Conservation (phyloP, 1,140 invertebrate genomes). For the Zaprionus lachaisei region DNA sequence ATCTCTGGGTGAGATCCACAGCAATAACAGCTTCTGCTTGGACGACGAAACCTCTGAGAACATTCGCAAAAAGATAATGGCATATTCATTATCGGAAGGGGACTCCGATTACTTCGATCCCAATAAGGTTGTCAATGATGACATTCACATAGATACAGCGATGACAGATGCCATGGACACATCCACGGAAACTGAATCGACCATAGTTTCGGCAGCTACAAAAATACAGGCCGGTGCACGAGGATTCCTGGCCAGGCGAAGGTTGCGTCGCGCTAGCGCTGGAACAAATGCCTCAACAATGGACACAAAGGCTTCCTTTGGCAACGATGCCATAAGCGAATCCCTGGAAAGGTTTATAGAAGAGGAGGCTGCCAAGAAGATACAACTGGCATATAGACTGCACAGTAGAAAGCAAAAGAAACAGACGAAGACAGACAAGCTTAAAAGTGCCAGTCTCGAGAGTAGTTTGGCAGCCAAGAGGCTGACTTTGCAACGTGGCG, state of each 20-base stretch:
- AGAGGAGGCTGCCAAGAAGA: slow-evolving; percentile 74
- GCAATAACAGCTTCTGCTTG: slow-evolving; percentile 60
- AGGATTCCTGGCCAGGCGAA: slow-evolving; percentile 65
- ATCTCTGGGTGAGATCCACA: slow-evolving; percentile 22
- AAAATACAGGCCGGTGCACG: slow-evolving; percentile 78
- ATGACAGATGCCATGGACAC: slow-evolving; percentile 70
- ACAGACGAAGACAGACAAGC: neutral
- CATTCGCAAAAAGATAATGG: slow-evolving; percentile 80
- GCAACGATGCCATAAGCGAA: slow-evolving; percentile 80
- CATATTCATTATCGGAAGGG: slow-evolving; percentile 77
- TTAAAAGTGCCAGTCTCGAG: slow-evolving; percentile 55
- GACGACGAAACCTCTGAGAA: slow-evolving; percentile 78
- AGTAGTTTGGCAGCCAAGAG: slow-evolving; percentile 67
- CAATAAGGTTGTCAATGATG: slow-evolving; percentile 45
- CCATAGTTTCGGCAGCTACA: slow-evolving; percentile 76
- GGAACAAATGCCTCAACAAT: slow-evolving; percentile 67
- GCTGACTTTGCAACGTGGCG: slow-evolving; percentile 74
- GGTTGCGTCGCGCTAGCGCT: slow-evolving; percentile 68
- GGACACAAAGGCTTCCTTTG: slow-evolving; percentile 74
- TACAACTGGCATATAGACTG: slow-evolving; percentile 58
- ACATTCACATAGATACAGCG: slow-evolving; percentile 76
- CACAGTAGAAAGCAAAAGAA: slow-evolving; percentile 51
- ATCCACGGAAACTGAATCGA: slow-evolving; percentile 82
- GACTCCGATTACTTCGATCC: slow-evolving; percentile 74
- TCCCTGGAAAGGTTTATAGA: slow-evolving; percentile 79